A percentile compares a stretch with the other conserved stretches of the same genome.
These are phyloP conservation scores for Ricordea florida DNA, from an alignment of 92 coral and sea anemone genomes.

Conservation along the genomic window DNA sequence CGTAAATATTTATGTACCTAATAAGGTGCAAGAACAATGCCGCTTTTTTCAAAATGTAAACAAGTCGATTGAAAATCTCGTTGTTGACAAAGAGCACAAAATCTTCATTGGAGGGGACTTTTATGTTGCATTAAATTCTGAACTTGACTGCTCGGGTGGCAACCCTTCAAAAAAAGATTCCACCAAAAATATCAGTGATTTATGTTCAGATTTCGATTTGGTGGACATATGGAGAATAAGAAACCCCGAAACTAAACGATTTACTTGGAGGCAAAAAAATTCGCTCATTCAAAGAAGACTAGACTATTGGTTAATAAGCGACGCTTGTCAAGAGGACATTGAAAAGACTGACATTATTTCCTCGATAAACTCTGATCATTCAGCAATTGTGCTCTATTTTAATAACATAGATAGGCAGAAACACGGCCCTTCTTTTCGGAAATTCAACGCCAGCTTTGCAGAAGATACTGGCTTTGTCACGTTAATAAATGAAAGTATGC, in stretches of 20 bases:
- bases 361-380: conserved; percentile 20
- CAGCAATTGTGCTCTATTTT: conserved; percentile 12
- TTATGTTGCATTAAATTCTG: conserved; percentile 21
- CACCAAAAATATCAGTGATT: neutral
- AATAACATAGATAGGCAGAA: conserved; percentile 3
- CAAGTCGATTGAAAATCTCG: neutral
- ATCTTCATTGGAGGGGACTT: conserved; percentile 39
- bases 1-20: conserved; percentile 51
- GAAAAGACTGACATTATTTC: conserved; percentile 10
- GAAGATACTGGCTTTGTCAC: conserved; percentile 11
- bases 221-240: conserved; percentile 15
- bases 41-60: conserved; percentile 13
- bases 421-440: conserved; percentile 40
- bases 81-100: neutral
- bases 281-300: conserved; percentile 21
- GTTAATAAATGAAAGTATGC: neutral
- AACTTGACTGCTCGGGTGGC: conserved; percentile 44
- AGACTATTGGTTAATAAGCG: conserved; percentile 20
- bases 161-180: conserved; percentile 30
- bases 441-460: conserved; percentile 23
- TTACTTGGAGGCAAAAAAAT: conserved; percentile 24
- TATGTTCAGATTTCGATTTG: conserved; percentile 2
- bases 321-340: conserved; percentile 12
- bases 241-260: conserved; percentile 13
- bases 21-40: conserved; percentile 16